Percentiles rank a stretch among this genome's conserved stretches.
Evolutionary conservation across 2,113 vertebrate species (phyloP).

Genomic region (Hippocampus guttulatus): DNA sequence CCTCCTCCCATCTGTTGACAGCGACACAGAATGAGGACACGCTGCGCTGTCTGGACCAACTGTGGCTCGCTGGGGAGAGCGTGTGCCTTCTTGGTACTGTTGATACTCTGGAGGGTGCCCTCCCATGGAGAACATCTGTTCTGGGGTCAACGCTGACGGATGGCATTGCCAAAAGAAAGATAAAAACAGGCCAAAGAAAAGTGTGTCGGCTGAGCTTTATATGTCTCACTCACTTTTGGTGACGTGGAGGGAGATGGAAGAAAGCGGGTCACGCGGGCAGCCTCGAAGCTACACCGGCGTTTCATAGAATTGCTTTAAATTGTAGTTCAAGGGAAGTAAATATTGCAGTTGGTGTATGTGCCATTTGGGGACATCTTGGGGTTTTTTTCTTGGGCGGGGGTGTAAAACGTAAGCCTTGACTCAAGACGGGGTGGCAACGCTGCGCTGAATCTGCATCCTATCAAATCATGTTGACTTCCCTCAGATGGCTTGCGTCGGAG

Average conservation of each 20-base stretch:
- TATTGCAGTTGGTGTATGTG: too few species aligned
- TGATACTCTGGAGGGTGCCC: constrained; percentile 22
- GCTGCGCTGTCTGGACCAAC: constrained; percentile 22
- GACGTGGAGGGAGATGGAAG: constrained; percentile 17
- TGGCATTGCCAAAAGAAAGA: constrained; percentile 32
- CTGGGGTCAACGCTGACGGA: constrained; percentile 49
- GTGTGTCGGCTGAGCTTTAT: constrained; percentile 42
- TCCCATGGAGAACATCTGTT: constrained; percentile 52
- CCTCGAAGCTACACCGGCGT: not conserved
- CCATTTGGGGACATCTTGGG: too few species aligned
- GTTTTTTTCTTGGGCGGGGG: too few species aligned
- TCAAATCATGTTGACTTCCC: not conserved
- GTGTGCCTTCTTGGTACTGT: constrained; percentile 10
- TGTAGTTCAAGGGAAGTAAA: not conserved
- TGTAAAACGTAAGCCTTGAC: too few species aligned
- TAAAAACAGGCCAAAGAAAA: constrained; percentile 30
- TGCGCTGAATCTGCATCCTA: not conserved
- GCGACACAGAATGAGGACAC: constrained; percentile 54
- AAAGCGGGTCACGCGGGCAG: not conserved
- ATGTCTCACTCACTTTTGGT: constrained; percentile 7
- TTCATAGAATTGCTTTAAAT: not conserved
- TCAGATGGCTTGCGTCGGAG: not conserved
- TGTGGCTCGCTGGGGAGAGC: constrained; percentile 24
- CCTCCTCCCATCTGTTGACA: constrained; percentile 16
- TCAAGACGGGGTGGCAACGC: too few species aligned